A percentile compares a stretch with the other conserved stretches of the same genome.
phyloP scores from a whole-genome alignment of 1,140 invertebrate genomes.

The Mizuhopecten yessoensis region DNA sequence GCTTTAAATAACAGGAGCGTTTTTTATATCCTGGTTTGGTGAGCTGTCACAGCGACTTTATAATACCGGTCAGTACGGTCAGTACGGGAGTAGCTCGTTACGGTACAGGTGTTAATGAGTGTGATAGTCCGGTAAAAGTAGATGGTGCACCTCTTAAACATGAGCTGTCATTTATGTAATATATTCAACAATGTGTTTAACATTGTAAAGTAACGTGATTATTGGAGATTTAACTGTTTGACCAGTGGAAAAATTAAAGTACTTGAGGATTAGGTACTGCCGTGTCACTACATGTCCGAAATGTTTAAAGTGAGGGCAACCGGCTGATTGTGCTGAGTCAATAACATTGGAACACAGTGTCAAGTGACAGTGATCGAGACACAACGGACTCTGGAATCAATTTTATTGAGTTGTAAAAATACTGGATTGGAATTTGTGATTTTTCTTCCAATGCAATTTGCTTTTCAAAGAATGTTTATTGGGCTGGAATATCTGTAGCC shows the following conservation, averaged over 20 bases:
- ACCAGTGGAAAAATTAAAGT: constrained; percentile 6
- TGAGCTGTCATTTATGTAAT: neutral
- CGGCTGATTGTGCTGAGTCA: neutral
- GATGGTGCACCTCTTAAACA: neutral
- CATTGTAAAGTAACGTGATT: neutral
- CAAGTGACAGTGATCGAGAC: neutral
- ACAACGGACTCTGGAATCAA: constrained; percentile 6
- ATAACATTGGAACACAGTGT: constrained; percentile 1
- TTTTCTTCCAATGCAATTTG: neutral
- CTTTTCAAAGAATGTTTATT: constrained; percentile 5
- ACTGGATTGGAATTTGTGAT: constrained; percentile 18
- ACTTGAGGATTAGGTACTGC: constrained; percentile 6
- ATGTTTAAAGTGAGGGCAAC: neutral
- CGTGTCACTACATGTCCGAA: constrained; percentile 37
- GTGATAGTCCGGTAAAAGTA: neutral
- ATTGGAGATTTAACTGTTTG: neutral
- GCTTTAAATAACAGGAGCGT: neutral
- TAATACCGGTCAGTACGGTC: neutral
- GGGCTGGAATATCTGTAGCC: neutral
- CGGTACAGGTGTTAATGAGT: neutral
- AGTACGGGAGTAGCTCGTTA: neutral
- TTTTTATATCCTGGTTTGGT: neutral
- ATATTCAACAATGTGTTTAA: neutral
- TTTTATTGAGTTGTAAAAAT: constrained; percentile 15
- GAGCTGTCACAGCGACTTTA: neutral